Conservation (phyloP, 1,140 invertebrate genomes). For the Dinoponera quadriceps region DNA sequence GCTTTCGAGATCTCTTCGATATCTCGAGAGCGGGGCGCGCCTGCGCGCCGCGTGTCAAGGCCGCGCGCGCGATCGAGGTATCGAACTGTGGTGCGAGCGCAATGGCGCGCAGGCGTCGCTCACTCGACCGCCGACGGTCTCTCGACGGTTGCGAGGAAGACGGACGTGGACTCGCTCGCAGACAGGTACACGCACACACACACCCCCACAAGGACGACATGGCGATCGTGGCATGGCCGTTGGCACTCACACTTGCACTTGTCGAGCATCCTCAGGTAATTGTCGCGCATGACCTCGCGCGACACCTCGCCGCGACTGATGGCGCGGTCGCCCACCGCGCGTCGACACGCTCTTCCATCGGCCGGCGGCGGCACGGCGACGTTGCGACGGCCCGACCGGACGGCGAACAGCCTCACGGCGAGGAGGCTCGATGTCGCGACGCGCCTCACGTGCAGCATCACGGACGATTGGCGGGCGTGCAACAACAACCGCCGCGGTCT, state of each 20-base stretch:
- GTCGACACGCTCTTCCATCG: background rate
- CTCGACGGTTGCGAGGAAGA: background rate
- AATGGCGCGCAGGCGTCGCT: slow-evolving; percentile 18
- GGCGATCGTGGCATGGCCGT: slow-evolving; percentile 44
- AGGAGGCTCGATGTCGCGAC: slow-evolving; percentile 48
- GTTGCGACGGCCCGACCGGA: background rate
- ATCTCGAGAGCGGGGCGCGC: background rate
- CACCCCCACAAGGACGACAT: background rate
- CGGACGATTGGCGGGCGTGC: slow-evolving; percentile 68
- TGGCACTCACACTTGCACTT: slow-evolving; percentile 83
- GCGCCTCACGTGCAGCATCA: slow-evolving; percentile 71
- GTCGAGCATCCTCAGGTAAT: slow-evolving; percentile 79
- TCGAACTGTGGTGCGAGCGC: background rate
- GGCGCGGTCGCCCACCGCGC: slow-evolving; percentile 53
- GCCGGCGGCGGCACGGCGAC: too few relatives aligned
- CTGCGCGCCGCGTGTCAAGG: slow-evolving; percentile 58
- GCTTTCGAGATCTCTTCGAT: background rate
- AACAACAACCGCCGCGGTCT: background rate
- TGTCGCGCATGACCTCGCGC: slow-evolving; percentile 77
- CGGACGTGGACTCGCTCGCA: background rate
- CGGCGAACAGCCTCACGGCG: slow-evolving; percentile 5
- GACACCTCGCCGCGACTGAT: slow-evolving; percentile 67
- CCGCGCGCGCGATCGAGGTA: slow-evolving; percentile 61
- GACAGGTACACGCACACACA: too few relatives aligned
- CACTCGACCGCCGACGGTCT: background rate